Conservation (phyloP, 1,140 invertebrate species). For the Drusus annulatus region DNA sequence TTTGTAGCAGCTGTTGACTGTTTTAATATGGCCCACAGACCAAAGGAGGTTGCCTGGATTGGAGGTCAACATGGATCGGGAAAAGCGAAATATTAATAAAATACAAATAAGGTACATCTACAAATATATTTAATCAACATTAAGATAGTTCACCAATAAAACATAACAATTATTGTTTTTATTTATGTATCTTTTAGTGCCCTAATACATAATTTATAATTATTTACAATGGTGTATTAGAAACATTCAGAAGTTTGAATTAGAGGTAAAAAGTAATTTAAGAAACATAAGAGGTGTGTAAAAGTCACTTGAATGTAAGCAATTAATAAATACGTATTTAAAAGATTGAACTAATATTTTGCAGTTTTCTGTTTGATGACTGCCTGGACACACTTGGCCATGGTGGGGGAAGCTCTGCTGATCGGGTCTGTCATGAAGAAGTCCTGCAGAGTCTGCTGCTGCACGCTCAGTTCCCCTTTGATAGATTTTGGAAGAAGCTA, state of each 20-base stretch:
- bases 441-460: slow-evolving; percentile 88
- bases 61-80: too few species aligned
- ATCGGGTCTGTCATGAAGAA: slow-evolving; percentile 99
- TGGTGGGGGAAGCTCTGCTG: slow-evolving; percentile 96
- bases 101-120: too few species aligned
- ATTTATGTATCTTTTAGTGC: too few species aligned
- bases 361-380: slow-evolving; percentile 81
- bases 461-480: slow-evolving; percentile 79
- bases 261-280: not conserved
- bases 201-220: slow-evolving; percentile 15
- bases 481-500: slow-evolving; percentile 74
- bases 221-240: slow-evolving; percentile 20
- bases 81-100: too few species aligned
- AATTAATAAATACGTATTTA: slow-evolving; percentile 26
- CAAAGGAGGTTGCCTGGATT: too few species aligned
- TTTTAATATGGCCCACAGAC: too few species aligned
- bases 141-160: too few species aligned
- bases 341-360: slow-evolving; percentile 53
- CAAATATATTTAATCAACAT: too few species aligned
- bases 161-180: too few species aligned
- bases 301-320: slow-evolving; percentile 14
- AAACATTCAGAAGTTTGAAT: slow-evolving; percentile 24
- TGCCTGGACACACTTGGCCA: slow-evolving; percentile 98
- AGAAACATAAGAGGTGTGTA: too few species aligned
- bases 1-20: too few species aligned